Percentiles rank a stretch among this genome's conserved stretches.
Conservation (phyloP, 2,797 vertebrate genomes). For the Silurus aristotelis region DNA sequence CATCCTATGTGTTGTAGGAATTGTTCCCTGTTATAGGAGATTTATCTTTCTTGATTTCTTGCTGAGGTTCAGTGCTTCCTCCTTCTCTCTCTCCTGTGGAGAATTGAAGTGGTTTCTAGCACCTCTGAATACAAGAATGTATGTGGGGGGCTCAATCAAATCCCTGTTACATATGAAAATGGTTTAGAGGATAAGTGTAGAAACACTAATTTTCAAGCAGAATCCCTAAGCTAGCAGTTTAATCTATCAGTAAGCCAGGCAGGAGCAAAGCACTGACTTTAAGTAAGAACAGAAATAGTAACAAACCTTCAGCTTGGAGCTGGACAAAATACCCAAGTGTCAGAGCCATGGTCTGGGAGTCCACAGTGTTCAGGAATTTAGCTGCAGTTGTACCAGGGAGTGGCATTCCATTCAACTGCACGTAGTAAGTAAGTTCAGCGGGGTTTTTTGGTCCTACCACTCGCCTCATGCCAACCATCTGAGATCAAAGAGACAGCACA, state of each 20-base stretch:
- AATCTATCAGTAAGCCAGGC: background rate
- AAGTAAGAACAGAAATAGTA: background rate
- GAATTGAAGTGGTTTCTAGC: constrained; percentile 22
- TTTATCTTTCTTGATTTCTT: background rate
- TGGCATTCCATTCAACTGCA: constrained; percentile 83
- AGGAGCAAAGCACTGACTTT: background rate
- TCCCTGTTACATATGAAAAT: constrained; percentile 6
- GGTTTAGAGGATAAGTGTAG: constrained; percentile 6
- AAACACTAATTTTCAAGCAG: constrained; percentile 8
- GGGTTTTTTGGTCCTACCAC: constrained; percentile 87
- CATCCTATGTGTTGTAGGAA: background rate
- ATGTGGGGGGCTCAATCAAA: background rate
- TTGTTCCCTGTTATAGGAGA: constrained; percentile 17
- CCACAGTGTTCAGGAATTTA: constrained; percentile 94
- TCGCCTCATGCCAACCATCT: constrained; percentile 96
- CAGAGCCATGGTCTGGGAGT: constrained; percentile 95
- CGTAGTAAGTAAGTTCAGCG: constrained; percentile 93
- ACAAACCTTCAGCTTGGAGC: constrained; percentile 95
- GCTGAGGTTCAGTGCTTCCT: background rate
- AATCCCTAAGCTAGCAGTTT: background rate
- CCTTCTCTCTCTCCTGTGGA: background rate
- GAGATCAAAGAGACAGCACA: constrained; percentile 45
- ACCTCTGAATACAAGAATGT: constrained; percentile 9
- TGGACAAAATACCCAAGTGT: constrained; percentile 94
- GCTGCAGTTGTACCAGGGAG: constrained; percentile 88